A percentile compares a stretch with the other conserved stretches of the same genome.
These are phyloP conservation scores for Xyrauchen texanus DNA, from an alignment of 2,113 vertebrate species.

Conservation along the genomic window DNA sequence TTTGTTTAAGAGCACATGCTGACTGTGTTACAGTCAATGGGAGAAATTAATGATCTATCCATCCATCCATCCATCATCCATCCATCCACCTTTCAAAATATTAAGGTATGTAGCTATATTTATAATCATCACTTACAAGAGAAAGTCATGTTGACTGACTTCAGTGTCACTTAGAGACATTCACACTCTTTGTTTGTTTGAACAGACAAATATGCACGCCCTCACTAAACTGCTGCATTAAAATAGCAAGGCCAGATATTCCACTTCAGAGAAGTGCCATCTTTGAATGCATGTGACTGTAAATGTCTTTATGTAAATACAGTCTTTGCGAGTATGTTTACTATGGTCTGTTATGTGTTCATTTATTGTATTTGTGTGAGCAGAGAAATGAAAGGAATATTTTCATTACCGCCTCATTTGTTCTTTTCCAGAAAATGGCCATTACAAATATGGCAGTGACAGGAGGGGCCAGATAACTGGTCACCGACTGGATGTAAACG, in stretches of 20 bases:
- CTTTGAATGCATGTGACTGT: neutral
- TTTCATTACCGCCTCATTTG: constrained; percentile 82
- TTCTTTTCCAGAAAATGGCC: constrained; percentile 89
- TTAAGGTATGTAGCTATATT: too few relatives aligned
- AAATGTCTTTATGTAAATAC: neutral
- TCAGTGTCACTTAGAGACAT: too few relatives aligned
- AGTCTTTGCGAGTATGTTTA: neutral
- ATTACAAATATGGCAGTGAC: constrained; percentile 86
- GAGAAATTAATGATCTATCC: too few relatives aligned
- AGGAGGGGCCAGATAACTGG: constrained; percentile 89
- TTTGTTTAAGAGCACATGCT: neutral
- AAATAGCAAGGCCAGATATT: constrained; percentile 1
- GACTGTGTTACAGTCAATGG: too few relatives aligned
- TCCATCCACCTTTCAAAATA: too few relatives aligned
- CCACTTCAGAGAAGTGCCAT: neutral
- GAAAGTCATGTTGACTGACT: too few relatives aligned
- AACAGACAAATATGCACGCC: constrained; percentile 39
- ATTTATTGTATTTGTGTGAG: neutral
- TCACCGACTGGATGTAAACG: constrained; percentile 93
- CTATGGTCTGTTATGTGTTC: too few relatives aligned
- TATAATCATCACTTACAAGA: too few relatives aligned
- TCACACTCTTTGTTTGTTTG: constrained; percentile 27
- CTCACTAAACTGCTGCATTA: constrained; percentile 10
- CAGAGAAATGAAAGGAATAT: neutral
- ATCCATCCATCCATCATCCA: too few relatives aligned